Evolutionary conservation across 2,888 invertebrate genomes (phyloP).

Genomic region (Dryococelus australis): DNA sequence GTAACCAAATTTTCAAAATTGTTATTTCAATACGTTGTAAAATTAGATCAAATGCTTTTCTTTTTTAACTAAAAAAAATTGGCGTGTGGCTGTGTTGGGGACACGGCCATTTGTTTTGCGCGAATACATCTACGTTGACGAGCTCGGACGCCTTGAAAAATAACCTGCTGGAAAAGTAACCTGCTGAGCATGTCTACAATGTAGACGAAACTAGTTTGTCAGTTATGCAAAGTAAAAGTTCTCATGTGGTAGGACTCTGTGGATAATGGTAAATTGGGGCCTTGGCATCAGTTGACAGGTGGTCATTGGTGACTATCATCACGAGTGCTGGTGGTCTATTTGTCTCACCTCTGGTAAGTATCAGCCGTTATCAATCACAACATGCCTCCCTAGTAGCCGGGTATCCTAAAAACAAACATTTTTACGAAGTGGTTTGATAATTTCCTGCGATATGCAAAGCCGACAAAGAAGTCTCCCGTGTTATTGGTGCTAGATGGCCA

Average conservation of each 20-base stretch:
- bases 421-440: slow-evolving; percentile 48
- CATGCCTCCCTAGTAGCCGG: slow-evolving; percentile 45
- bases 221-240: slow-evolving; percentile 46
- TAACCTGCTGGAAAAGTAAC: slow-evolving; percentile 23
- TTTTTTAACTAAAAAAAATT: too few species aligned
- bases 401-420: slow-evolving; percentile 7
- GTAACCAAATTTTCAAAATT: too few species aligned
- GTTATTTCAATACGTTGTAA: too few species aligned
- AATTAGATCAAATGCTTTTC: too few species aligned
- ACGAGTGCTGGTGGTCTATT: slow-evolving; percentile 25
- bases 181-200: slow-evolving; percentile 47
- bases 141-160: too few species aligned
- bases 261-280: slow-evolving; percentile 53
- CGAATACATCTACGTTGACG: too few species aligned
- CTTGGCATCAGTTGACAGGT: slow-evolving; percentile 49
- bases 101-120: too few species aligned
- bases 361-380: slow-evolving; percentile 46
- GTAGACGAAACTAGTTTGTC: slow-evolving; percentile 55
- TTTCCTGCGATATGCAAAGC: slow-evolving; percentile 46
- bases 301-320: background rate
- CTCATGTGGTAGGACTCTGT: slow-evolving; percentile 50
- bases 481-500: slow-evolving; percentile 50
- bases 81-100: too few species aligned
- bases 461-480: slow-evolving; percentile 41
- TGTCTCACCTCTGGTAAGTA: slow-evolving; percentile 37